Conservation (phyloP, 2,888 invertebrate species). For the Oligia strigilis region DNA sequence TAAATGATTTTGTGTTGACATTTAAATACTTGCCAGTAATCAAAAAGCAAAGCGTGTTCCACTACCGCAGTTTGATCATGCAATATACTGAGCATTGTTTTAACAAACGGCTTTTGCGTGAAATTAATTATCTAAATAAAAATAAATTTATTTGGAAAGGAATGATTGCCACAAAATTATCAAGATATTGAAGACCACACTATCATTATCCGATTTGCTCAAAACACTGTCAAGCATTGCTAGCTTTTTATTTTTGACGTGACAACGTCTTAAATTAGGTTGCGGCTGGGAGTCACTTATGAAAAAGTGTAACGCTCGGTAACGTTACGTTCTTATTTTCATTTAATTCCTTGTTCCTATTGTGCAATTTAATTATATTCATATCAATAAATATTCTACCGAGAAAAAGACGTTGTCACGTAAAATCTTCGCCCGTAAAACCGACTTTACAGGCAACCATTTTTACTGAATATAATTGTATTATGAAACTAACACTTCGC, state of each 20-base stretch:
- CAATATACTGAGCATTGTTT: constrained; percentile 2
- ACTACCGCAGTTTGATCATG: neutral
- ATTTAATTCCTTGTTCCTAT: no score
- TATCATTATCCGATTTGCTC: neutral
- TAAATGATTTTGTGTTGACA: neutral
- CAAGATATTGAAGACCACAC: neutral
- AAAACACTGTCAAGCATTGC: neutral
- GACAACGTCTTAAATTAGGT: no score
- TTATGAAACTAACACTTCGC: neutral
- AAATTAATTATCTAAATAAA: neutral
- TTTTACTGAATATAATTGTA: neutral
- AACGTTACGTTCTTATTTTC: no score
- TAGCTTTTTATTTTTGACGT: constrained; percentile 4
- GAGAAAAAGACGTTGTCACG: no score
- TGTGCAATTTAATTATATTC: no score
- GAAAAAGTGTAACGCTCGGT: no score
- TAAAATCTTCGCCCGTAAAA: no score
- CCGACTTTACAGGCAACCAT: no score
- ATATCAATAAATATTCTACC: no score
- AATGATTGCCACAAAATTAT: neutral
- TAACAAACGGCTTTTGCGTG: neutral
- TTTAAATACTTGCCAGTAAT: neutral
- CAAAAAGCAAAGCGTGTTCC: constrained; percentile 40
- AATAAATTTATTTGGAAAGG: no score
- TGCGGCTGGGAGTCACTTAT: no score